A percentile compares a stretch with the other conserved stretches of the same genome.
Evolutionary conservation across 2,888 invertebrate species (phyloP).

Genomic region (Drosophila histrio): DNA sequence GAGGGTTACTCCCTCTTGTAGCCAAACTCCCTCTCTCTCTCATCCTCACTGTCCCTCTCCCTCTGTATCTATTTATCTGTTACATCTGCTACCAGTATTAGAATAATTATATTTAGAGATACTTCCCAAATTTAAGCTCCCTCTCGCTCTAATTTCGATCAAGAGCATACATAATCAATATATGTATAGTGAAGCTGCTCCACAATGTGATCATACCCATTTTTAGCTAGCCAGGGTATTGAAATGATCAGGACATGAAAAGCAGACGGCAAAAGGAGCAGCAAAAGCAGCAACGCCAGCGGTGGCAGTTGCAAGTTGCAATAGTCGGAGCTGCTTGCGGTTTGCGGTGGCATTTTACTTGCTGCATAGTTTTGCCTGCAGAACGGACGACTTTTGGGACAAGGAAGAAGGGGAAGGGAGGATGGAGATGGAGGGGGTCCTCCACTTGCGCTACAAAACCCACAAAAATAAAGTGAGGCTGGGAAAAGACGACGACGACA

Average conservation of each 20-base stretch:
- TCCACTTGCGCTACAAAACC: constrained; percentile 40
- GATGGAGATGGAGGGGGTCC: not conserved
- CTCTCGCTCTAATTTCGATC: too few relatives aligned
- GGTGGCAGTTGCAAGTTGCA: constrained; percentile 53
- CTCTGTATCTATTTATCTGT: not conserved
- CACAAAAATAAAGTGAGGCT: constrained; percentile 66
- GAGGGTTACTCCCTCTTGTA: too few relatives aligned
- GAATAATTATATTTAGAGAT: not conserved
- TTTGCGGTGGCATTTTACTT: constrained; percentile 71
- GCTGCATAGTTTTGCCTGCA: constrained; percentile 64
- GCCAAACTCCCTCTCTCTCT: not conserved
- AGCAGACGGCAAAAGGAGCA: constrained; percentile 23
- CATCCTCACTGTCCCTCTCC: not conserved
- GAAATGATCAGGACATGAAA: constrained; percentile 49
- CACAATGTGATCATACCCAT: not conserved
- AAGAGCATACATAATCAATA: too few relatives aligned
- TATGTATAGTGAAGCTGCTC: too few relatives aligned
- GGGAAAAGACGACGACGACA: constrained; percentile 44
- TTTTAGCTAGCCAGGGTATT: not conserved
- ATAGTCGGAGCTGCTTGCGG: constrained; percentile 64
- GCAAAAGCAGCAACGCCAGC: constrained; percentile 2
- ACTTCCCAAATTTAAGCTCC: not conserved
- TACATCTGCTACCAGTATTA: not conserved
- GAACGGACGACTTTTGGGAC: constrained; percentile 18
- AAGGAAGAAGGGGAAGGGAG: not conserved